phyloP scores from a whole-genome alignment of 1,140 invertebrate species.

The Charaxes varanes region DNA sequence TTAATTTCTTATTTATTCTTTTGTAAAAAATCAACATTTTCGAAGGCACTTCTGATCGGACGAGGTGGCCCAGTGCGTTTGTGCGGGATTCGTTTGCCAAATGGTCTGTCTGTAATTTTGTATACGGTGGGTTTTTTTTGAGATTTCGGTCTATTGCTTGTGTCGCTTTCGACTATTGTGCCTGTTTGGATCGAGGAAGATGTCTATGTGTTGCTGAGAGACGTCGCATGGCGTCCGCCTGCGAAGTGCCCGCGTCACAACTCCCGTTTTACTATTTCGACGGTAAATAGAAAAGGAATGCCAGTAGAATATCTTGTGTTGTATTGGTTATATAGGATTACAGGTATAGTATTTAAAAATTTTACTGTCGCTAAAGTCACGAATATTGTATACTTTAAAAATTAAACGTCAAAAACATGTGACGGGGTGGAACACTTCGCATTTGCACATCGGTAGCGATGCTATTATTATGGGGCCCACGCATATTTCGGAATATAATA shows the following conservation, averaged over 20 bases:
- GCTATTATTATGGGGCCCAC: slow-evolving; percentile 28
- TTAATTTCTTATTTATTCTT: slow-evolving; percentile 82
- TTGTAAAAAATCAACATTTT: slow-evolving; percentile 89
- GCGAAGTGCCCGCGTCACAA: slow-evolving; percentile 35
- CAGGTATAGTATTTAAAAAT: slow-evolving; percentile 24
- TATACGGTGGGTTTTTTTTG: slow-evolving; percentile 34
- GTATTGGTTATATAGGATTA: slow-evolving; percentile 29
- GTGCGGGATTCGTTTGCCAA: slow-evolving; percentile 43
- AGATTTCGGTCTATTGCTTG: slow-evolving; percentile 59
- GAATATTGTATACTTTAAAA: slow-evolving; percentile 25
- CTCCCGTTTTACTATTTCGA: slow-evolving; percentile 19
- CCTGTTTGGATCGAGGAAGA: slow-evolving; percentile 67
- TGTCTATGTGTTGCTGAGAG: slow-evolving; percentile 66
- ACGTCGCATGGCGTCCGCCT: slow-evolving; percentile 43
- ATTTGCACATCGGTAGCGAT: slow-evolving; percentile 23
- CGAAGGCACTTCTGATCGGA: slow-evolving; percentile 93
- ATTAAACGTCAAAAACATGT: slow-evolving; percentile 25
- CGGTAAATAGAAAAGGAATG: slow-evolving; percentile 24
- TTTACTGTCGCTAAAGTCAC: slow-evolving; percentile 25
- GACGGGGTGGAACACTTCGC: slow-evolving; percentile 32
- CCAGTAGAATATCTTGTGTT: slow-evolving; percentile 24
- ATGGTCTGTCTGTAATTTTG: slow-evolving; percentile 40
- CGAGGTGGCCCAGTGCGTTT: slow-evolving; percentile 87
- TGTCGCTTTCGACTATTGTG: slow-evolving; percentile 59
- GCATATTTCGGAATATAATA: slow-evolving; percentile 58